Evolutionary conservation across 2,113 vertebrate genomes (phyloP).

Genomic region (Muntiacus reevesi): DNA sequence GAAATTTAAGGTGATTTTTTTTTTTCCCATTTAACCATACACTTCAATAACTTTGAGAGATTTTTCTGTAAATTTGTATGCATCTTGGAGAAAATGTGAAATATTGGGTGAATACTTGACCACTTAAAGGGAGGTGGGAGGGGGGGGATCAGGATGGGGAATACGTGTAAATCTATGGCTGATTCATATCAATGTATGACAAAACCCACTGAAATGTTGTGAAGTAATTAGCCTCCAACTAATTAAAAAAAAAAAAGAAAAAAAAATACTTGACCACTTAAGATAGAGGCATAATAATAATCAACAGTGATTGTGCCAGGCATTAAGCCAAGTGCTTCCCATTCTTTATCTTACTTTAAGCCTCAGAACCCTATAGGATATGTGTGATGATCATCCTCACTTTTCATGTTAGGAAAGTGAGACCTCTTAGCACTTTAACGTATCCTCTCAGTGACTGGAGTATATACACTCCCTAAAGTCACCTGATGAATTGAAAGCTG

Average conservation of each 20-base stretch:
- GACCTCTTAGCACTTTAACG: background rate
- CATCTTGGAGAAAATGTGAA: background rate
- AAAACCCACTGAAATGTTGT: too few species aligned
- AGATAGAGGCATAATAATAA: background rate
- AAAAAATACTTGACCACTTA: background rate
- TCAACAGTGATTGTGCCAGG: background rate
- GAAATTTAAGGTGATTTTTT: background rate
- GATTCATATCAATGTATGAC: too few species aligned
- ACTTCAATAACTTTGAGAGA: background rate
- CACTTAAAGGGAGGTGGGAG: too few species aligned
- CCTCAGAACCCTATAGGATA: background rate
- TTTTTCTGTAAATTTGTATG: background rate
- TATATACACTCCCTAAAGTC: background rate
- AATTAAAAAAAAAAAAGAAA: too few species aligned
- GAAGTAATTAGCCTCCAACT: too few species aligned
- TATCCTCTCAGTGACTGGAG: background rate
- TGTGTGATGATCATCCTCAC: background rate
- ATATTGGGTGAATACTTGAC: background rate
- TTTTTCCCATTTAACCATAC: background rate
- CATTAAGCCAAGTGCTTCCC: background rate
- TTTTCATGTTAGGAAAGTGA: background rate
- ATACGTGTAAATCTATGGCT: too few species aligned
- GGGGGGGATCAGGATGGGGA: too few species aligned
- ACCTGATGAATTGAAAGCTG: background rate
- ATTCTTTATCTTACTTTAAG: background rate